phyloP scores from a whole-genome alignment of 2,888 invertebrate genomes.

The Gandaritis pyraliata region DNA sequence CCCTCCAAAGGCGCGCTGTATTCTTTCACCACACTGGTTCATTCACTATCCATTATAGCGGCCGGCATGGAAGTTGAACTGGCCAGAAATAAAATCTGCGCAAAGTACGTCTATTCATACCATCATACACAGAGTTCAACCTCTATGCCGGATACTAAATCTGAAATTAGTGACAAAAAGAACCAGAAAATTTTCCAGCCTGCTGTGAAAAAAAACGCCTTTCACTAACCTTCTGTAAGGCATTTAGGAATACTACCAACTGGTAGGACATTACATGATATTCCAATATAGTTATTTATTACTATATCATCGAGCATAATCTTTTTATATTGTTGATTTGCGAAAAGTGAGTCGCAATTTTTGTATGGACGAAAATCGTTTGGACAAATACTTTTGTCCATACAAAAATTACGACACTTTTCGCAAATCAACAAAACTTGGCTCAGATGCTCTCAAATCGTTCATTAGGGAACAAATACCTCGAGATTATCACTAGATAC shows the following conservation, averaged over 20 bases:
- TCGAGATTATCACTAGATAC: too few species aligned
- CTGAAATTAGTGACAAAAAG: not conserved
- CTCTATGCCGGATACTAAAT: not conserved
- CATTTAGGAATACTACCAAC: constrained; percentile 40
- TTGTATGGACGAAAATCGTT: too few species aligned
- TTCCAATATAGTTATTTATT: too few species aligned
- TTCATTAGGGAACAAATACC: too few species aligned
- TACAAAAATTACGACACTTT: too few species aligned
- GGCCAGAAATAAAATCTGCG: not conserved
- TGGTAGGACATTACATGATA: constrained; percentile 11
- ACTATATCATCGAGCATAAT: too few species aligned
- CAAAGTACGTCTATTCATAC: not conserved
- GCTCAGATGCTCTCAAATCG: too few species aligned
- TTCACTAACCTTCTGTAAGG: constrained; percentile 70
- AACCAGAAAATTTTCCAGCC: constrained; percentile 42
- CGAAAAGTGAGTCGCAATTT: too few species aligned
- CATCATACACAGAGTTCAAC: not conserved
- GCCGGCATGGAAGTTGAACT: not conserved
- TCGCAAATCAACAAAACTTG: too few species aligned
- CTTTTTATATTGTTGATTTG: too few species aligned
- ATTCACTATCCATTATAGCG: not conserved
- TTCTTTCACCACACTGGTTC: constrained; percentile 14
- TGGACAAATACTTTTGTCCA: too few species aligned
- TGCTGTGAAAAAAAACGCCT: constrained; percentile 54
- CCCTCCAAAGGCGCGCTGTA: constrained; percentile 8